phyloP scores from a whole-genome alignment of 2,797 vertebrate species.

The Catamblyrhynchus diadema region DNA sequence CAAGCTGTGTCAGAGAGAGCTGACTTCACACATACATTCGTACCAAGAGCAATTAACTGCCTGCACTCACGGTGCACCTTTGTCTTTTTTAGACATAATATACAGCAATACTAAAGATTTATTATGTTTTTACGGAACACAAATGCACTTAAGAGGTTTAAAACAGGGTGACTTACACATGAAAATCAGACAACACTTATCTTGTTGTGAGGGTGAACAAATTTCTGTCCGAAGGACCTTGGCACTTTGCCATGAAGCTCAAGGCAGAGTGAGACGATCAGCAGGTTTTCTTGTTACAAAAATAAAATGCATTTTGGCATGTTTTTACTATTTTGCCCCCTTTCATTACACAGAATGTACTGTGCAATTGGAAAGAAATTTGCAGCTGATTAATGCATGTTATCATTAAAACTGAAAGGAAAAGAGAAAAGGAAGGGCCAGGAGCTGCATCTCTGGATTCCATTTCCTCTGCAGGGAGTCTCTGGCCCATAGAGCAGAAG shows the following conservation, averaged over 20 bases:
- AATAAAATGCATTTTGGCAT: not conserved
- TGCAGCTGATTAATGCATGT: not conserved
- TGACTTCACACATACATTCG: fast-evolving
- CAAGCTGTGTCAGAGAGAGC: not conserved
- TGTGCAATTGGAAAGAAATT: not conserved
- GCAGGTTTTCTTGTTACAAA: not conserved
- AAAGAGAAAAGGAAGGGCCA: not conserved
- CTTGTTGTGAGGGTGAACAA: not conserved
- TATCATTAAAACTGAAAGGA: not conserved
- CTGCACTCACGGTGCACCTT: not conserved
- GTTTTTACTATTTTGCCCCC: not conserved
- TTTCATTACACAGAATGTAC: not conserved
- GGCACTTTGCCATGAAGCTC: not conserved
- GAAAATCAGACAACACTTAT: not conserved
- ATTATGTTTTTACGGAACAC: not conserved
- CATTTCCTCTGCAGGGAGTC: not conserved
- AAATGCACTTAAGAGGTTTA: not conserved
- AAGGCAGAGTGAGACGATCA: not conserved
- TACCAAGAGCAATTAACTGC: not conserved
- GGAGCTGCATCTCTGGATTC: not conserved
- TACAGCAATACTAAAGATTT: not conserved
- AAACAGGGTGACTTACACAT: not conserved
- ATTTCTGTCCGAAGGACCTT: not conserved
- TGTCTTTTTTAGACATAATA: not conserved
- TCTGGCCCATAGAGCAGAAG: not conserved